Conservation (phyloP, 2,113 vertebrate species). For the Vanacampus margaritifer region DNA sequence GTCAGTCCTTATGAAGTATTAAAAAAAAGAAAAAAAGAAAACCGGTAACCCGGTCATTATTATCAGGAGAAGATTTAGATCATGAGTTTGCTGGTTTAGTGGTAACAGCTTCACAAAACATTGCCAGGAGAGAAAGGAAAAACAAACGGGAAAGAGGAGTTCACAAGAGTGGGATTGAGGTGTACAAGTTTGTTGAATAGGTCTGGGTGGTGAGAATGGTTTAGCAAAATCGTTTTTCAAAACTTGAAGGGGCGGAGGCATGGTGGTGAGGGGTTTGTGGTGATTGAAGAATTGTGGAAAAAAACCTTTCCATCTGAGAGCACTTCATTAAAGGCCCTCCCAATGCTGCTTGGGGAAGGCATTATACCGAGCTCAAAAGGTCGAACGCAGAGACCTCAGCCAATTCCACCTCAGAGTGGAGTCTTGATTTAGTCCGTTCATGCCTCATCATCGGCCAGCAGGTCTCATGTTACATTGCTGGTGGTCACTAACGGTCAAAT, state of each 20-base stretch:
- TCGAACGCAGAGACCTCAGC: conserved; percentile 42
- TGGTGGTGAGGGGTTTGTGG: conserved; percentile 4
- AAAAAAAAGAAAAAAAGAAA: conserved; percentile 33
- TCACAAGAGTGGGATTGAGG: conserved; percentile 14
- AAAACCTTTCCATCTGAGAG: conserved; percentile 67
- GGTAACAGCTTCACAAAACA: conserved; percentile 69
- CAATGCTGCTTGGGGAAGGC: conserved; percentile 43
- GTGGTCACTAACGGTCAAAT: conserved; percentile 33
- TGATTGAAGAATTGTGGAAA: conserved; percentile 34
- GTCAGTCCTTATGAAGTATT: conserved; percentile 50
- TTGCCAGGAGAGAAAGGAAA: conserved; percentile 15
- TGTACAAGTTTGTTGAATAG: conserved; percentile 23
- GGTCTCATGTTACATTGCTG: conserved; percentile 54
- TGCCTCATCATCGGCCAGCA: conserved; percentile 58
- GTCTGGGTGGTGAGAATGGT: conserved; percentile 24
- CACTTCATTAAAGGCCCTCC: conserved; percentile 65
- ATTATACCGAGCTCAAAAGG: conserved; percentile 54
- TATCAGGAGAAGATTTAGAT: conserved; percentile 70
- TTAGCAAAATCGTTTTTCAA: conserved; percentile 52
- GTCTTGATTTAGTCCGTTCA: conserved; percentile 61
- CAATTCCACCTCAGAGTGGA: conserved; percentile 44
- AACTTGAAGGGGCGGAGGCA: conserved; percentile 13
- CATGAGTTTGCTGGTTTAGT: conserved; percentile 67
- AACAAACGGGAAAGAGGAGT: conserved; percentile 31
- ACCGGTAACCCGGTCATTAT: conserved; percentile 61